phyloP scores from a whole-genome alignment of 1,140 invertebrate genomes.

The Leptopilina clavipes region DNA sequence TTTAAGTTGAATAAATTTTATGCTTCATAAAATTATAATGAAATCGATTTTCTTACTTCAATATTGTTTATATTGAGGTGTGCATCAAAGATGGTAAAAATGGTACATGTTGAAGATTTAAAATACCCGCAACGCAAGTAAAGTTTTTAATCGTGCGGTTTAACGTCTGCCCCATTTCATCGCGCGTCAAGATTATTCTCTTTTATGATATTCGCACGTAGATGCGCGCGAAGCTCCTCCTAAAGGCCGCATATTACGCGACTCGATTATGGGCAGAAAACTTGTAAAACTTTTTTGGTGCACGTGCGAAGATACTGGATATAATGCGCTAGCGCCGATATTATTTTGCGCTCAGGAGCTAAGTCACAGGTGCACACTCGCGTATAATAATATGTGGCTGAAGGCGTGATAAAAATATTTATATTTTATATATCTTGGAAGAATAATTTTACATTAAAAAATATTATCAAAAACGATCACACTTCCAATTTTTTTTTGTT shows the following conservation, averaged over 20 bases:
- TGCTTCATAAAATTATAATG: not conserved
- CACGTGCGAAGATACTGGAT: not conserved
- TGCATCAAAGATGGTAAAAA: not conserved
- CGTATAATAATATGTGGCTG: conserved; percentile 5
- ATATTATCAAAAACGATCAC: too few species aligned
- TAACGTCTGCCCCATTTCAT: not conserved
- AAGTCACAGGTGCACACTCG: conserved; percentile 8
- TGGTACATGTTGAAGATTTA: not conserved
- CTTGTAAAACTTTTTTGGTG: conserved; percentile 25
- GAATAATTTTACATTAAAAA: not conserved
- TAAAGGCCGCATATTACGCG: conserved; percentile 24
- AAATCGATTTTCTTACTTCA: not conserved
- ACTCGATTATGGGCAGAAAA: conserved; percentile 34
- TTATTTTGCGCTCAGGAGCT: conserved; percentile 23
- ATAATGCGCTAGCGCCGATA: conserved; percentile 28
- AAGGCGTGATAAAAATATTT: conserved; percentile 31
- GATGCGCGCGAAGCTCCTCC: not conserved
- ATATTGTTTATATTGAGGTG: conserved; percentile 11
- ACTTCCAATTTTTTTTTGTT: too few species aligned
- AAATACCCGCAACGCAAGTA: not conserved
- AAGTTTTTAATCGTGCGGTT: conserved; percentile 31
- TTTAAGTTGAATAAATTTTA: not conserved
- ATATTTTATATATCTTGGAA: not conserved
- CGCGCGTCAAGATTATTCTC: conserved; percentile 6
- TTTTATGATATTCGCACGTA: conserved; percentile 32